Conservation (phyloP, 2,888 invertebrate genomes). For the Venusia cambrica region DNA sequence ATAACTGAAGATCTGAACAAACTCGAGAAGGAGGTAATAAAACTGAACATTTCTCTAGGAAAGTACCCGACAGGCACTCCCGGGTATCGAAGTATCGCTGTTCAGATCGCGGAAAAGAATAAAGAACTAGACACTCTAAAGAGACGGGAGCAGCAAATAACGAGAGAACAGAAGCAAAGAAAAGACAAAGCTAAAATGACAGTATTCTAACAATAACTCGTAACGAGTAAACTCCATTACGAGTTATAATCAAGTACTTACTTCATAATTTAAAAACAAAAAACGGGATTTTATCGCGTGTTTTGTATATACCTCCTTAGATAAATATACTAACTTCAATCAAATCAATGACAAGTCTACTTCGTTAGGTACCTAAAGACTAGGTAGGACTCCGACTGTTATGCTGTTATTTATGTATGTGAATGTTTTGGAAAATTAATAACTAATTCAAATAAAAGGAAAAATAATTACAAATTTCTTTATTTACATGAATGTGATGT, state of each 20-base stretch:
- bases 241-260: too few relatives aligned
- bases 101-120: constrained; percentile 82
- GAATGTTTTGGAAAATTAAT: constrained; percentile 2
- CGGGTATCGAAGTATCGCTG: constrained; percentile 81
- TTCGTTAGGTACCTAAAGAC: constrained; percentile 2
- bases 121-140: constrained; percentile 82
- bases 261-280: too few relatives aligned
- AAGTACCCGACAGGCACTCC: constrained; percentile 82
- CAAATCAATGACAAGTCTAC: too few relatives aligned
- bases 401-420: too few relatives aligned
- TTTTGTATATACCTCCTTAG: too few relatives aligned
- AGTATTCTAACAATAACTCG: constrained; percentile 85
- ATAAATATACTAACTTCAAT: too few relatives aligned
- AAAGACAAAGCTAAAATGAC: constrained; percentile 88
- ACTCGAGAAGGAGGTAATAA: constrained; percentile 84
- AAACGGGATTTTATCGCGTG: too few relatives aligned
- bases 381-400: constrained; percentile 8
- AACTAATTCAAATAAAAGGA: constrained; percentile 36
- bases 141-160: constrained; percentile 82
- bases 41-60: constrained; percentile 83
- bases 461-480: constrained; percentile 72
- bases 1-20: constrained; percentile 86
- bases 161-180: constrained; percentile 85
- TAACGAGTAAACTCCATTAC: too few relatives aligned
- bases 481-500: constrained; percentile 77